These are phyloP conservation scores for Sisyra nigra DNA, from an alignment of 2,888 invertebrate species.

Conservation along the genomic window DNA sequence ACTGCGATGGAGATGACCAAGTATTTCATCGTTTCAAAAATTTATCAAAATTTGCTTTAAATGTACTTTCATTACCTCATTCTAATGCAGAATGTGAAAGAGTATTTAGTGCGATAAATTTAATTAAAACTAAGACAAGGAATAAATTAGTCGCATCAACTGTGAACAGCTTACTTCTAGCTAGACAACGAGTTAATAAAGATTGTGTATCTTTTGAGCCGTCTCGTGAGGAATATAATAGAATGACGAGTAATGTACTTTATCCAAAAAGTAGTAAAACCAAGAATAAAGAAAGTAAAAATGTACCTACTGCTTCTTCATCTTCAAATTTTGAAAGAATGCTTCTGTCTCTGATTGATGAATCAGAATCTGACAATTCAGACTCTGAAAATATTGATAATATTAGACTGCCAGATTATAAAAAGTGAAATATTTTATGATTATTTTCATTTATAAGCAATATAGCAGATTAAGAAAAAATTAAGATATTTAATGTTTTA, in stretches of 20 bases:
- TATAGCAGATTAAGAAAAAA: too few relatives aligned
- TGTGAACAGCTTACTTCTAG: not conserved
- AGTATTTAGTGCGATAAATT: slow-evolving; percentile 1
- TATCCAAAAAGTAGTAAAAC: too few relatives aligned
- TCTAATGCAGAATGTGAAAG: slow-evolving; percentile 1
- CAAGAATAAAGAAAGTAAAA: too few relatives aligned
- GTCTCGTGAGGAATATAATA: not conserved
- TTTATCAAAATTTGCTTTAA: not conserved
- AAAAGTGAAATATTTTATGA: too few relatives aligned
- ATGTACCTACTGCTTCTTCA: too few relatives aligned
- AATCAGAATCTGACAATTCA: too few relatives aligned
- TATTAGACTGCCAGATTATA: too few relatives aligned
- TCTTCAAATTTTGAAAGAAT: too few relatives aligned
- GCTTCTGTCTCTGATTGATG: too few relatives aligned
- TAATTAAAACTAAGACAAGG: slow-evolving; percentile 1
- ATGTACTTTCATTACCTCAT: not conserved
- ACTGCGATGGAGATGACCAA: not conserved
- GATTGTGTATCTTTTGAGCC: slow-evolving; percentile 1
- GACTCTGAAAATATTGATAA: too few relatives aligned
- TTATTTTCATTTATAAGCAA: too few relatives aligned
- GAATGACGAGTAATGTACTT: not conserved
- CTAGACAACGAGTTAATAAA: not conserved
- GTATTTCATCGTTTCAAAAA: not conserved
- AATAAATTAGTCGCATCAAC: not conserved
- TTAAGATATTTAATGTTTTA: too few relatives aligned